Percentiles rank a stretch among this genome's conserved stretches.
These are phyloP conservation scores for Rhegmatorhina hoffmannsi DNA, from an alignment of 2,113 vertebrate genomes.

Conservation along the genomic window DNA sequence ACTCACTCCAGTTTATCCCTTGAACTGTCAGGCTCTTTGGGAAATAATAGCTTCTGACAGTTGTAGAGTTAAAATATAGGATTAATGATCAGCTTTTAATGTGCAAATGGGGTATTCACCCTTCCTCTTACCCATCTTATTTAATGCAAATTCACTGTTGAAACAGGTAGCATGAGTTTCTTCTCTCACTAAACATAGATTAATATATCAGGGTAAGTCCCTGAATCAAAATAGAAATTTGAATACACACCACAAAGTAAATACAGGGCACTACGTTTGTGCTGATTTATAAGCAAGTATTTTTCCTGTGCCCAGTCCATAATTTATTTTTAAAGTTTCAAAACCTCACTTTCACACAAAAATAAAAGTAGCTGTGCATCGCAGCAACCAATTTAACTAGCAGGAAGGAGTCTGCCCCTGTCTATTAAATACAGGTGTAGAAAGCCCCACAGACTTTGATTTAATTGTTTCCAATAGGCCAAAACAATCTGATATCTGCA, in stretches of 20 bases:
- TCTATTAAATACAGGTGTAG: constrained; percentile 29
- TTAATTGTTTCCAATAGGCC: constrained; percentile 27
- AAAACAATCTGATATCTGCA: constrained; percentile 21
- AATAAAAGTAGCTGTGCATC: background rate
- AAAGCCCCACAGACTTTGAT: background rate
- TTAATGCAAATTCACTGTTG: constrained; percentile 54
- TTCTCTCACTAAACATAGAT: background rate
- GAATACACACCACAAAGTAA: background rate
- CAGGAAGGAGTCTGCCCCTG: background rate
- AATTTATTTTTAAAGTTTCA: constrained; percentile 27
- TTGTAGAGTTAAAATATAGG: constrained; percentile 70
- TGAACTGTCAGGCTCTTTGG: constrained; percentile 45
- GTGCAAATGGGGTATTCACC: constrained; percentile 61
- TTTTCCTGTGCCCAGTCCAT: background rate
- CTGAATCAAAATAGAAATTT: constrained; percentile 18
- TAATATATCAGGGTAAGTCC: background rate
- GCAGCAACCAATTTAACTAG: background rate
- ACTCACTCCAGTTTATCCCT: constrained; percentile 61
- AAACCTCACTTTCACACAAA: background rate
- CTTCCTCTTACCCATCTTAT: constrained; percentile 38
- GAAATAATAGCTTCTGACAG: constrained; percentile 70
- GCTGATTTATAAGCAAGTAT: background rate
- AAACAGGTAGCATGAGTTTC: constrained; percentile 41
- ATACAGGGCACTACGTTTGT: background rate
- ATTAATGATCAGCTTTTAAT: constrained; percentile 73